Percentiles rank a stretch among this genome's conserved stretches.
phyloP scores from a whole-genome alignment of 2,113 vertebrate species.

The Tachysurus vachellii region DNA sequence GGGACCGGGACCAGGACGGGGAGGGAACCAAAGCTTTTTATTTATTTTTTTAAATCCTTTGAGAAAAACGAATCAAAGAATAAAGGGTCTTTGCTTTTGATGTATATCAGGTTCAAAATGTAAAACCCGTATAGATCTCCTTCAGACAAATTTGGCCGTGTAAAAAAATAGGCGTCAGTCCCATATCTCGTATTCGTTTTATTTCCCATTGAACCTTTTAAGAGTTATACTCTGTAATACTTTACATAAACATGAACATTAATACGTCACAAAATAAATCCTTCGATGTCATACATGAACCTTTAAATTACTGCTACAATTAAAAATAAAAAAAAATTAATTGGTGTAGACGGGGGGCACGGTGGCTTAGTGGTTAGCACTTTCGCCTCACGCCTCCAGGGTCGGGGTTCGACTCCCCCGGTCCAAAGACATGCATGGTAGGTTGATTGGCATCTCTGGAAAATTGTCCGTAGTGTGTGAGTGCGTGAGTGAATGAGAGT shows the following conservation, averaged over 20 bases:
- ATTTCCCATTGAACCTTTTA: not conserved
- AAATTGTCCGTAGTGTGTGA: too few species aligned
- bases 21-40: conserved; percentile 35
- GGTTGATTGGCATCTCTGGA: too few species aligned
- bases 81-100: not conserved
- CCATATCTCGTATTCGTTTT: not conserved
- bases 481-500: too few species aligned
- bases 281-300: not conserved
- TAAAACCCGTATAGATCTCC: not conserved
- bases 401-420: too few species aligned
- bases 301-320: too few species aligned
- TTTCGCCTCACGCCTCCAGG: too few species aligned
- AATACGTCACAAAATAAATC: not conserved
- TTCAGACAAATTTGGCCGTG: not conserved
- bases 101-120: not conserved
- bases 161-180: not conserved
- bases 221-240: not conserved
- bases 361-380: too few species aligned
- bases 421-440: too few species aligned
- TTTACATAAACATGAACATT: not conserved
- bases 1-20: conserved; percentile 21
- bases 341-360: not conserved
- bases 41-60: conserved; percentile 20
- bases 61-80: conserved; percentile 37
- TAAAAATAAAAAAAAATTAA: not conserved